Evolutionary conservation across 2,797 vertebrate species (phyloP).

Genomic region (Gambelia wislizenii): DNA sequence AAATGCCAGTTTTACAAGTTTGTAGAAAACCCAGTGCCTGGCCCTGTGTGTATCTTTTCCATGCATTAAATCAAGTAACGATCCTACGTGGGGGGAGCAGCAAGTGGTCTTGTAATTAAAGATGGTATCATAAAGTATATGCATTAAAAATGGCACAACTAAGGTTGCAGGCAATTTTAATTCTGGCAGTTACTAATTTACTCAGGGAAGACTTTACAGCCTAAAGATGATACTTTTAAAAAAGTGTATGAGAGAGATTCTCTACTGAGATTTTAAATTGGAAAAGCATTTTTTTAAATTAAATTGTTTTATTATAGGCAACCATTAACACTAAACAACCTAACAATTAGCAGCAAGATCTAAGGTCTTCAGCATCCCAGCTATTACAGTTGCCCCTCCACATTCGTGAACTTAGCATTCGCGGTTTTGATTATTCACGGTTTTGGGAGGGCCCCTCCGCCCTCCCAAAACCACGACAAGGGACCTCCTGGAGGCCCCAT

Average conservation of each 20-base stretch:
- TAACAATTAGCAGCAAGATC: not conserved
- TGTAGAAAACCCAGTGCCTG: not conserved
- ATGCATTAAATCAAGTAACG: constrained; percentile 7
- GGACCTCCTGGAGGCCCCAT: too few relatives aligned
- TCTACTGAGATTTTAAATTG: constrained; percentile 23
- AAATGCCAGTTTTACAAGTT: constrained; percentile 18
- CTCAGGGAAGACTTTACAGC: not conserved
- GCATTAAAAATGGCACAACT: constrained; percentile 17
- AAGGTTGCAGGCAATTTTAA: constrained; percentile 40
- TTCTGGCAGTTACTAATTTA: constrained; percentile 32
- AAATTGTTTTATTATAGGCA: not conserved
- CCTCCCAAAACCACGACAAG: too few relatives aligned
- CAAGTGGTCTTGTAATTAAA: constrained; percentile 41
- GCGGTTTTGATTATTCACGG: too few relatives aligned
- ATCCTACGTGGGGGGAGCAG: not conserved
- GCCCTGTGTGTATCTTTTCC: not conserved
- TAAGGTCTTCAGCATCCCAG: constrained; percentile 1
- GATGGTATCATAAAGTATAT: constrained; percentile 40
- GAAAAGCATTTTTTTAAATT: constrained; percentile 2
- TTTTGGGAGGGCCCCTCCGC: too few relatives aligned
- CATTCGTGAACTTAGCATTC: too few relatives aligned
- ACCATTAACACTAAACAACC: not conserved
- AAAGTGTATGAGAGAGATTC: not conserved
- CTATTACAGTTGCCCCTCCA: too few relatives aligned
- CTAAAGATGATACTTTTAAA: constrained; percentile 11